phyloP scores from a whole-genome alignment of 2,888 invertebrate species.

The Abrostola tripartita region DNA sequence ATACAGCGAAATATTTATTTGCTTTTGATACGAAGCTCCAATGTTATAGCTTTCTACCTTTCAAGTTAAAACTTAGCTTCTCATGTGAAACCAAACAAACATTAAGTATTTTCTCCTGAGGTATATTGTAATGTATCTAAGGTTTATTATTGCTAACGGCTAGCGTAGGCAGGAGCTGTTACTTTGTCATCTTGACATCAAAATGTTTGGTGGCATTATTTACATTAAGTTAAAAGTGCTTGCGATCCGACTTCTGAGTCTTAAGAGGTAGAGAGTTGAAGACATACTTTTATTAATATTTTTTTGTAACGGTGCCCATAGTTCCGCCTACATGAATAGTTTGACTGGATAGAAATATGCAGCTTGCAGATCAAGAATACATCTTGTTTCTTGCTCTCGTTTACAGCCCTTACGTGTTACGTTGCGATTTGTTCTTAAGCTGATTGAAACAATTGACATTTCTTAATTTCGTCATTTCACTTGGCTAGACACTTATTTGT shows the following conservation, averaged over 20 bases:
- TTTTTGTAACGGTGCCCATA: not conserved
- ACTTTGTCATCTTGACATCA: slow-evolving; percentile 56
- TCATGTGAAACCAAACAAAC: slow-evolving; percentile 3
- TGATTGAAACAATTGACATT: not conserved
- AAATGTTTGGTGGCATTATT: slow-evolving; percentile 55
- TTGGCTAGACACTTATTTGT: not conserved
- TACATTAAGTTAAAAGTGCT: slow-evolving; percentile 44
- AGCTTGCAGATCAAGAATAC: no score
- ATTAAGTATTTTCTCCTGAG: slow-evolving; percentile 28
- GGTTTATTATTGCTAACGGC: slow-evolving; percentile 54
- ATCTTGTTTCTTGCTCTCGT: no score
- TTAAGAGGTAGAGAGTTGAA: not conserved
- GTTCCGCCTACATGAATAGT: not conserved
- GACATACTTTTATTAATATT: slow-evolving; percentile 1
- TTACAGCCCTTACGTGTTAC: no score
- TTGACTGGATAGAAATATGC: no score
- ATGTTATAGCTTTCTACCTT: slow-evolving; percentile 24
- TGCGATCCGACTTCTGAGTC: slow-evolving; percentile 13
- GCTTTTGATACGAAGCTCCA: slow-evolving; percentile 5
- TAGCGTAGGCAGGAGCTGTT: slow-evolving; percentile 70
- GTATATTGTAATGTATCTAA: slow-evolving; percentile 28
- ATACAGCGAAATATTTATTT: slow-evolving; percentile 11
- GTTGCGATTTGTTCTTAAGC: no score
- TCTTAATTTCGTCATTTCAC: not conserved
- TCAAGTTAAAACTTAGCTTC: slow-evolving; percentile 9